Conservation (phyloP, 1,140 invertebrate genomes). For the Drosophila fuyamai region DNA sequence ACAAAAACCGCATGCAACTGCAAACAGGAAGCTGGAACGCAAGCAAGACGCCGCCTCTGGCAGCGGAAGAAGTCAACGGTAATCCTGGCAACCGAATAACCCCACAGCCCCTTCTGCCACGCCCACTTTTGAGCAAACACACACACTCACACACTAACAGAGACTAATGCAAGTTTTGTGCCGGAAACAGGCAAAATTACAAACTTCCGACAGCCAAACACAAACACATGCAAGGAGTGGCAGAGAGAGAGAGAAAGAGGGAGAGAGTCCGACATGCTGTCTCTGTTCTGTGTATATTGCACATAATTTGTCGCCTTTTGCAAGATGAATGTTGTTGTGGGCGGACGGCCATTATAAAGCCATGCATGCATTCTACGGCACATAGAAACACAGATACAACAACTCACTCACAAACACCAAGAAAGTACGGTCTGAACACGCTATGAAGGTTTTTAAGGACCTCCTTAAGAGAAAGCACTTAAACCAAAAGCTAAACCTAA, state of each 20-base stretch:
- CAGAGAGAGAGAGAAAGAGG: background rate
- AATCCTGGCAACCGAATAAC: conserved; percentile 51
- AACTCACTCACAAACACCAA: conserved; percentile 7
- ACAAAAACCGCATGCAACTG: conserved; percentile 68
- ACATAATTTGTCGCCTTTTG: conserved; percentile 83
- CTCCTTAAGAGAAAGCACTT: too few relatives aligned
- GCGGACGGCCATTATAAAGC: conserved; percentile 60
- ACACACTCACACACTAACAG: conserved; percentile 29
- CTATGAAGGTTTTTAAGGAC: background rate
- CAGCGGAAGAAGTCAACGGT: conserved; percentile 80
- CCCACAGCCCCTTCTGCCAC: conserved; percentile 13
- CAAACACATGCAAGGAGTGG: conserved; percentile 41
- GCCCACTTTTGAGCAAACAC: conserved; percentile 45
- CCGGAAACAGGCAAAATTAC: conserved; percentile 84
- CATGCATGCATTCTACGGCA: conserved; percentile 42
- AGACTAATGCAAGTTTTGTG: conserved; percentile 81
- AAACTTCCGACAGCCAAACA: conserved; percentile 82
- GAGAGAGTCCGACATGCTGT: conserved; percentile 47
- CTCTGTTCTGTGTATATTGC: conserved; percentile 72
- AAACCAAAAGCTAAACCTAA: too few relatives aligned
- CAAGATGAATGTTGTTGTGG: conserved; percentile 81
- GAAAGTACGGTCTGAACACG: background rate
- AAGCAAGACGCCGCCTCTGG: conserved; percentile 81
- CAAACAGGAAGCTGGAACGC: conserved; percentile 77
- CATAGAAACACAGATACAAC: conserved; percentile 18